Evolutionary conservation across 2,888 invertebrate species (phyloP), one percentile per base, ranked within the genome.

Genomic region (Andrena chrysosceles): DNA sequence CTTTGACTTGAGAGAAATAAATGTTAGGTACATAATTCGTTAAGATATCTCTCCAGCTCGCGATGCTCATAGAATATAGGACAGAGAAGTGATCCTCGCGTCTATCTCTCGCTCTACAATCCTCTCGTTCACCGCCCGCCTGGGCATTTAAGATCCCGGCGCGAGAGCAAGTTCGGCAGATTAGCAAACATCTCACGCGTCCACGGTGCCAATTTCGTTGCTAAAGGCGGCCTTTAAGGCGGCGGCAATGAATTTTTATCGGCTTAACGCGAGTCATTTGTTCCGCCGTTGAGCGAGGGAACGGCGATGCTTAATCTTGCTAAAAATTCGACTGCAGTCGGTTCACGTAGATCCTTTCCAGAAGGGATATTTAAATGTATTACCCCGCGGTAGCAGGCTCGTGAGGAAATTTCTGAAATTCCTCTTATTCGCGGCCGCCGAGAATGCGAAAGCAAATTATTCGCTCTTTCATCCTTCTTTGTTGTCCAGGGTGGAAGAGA

Each of bases 151-250:
- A 72, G 69, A 77, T 86, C 74, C 59, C 71, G n/a, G 5, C 6
- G 62, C 33, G 26, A 60, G 23, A 60, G 49, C 42, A 33, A 56
- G 78, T 79, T 75, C 77, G 83, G 63, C 69, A 66, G 83, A 87
- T 89, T 86, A 83, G 89, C 87, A 89, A 89, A 87, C 87, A 84
- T 83, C 88, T 89, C 89, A 86, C 86, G 84, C 87, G 84, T 81
- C 68, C 84, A 67, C 78, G 77, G 81, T 83, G 84, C 84, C 88
- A 87, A 87, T 89, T 86, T 86, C 88, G 84, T 81, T 74, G 85
- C 78, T 83, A 84, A 86, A 85, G 84, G 72, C 84, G 72, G 72
- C 54, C 87, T 84, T 66, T 68, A 69, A 77, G 67, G 56, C 75
- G 68, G 13, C 64, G 82, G 75, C 85, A 84, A 89, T 87, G 86